Evolutionary conservation across 1,140 invertebrate genomes (phyloP).

Genomic region (Pseudomyrmex dendroicus): DNA sequence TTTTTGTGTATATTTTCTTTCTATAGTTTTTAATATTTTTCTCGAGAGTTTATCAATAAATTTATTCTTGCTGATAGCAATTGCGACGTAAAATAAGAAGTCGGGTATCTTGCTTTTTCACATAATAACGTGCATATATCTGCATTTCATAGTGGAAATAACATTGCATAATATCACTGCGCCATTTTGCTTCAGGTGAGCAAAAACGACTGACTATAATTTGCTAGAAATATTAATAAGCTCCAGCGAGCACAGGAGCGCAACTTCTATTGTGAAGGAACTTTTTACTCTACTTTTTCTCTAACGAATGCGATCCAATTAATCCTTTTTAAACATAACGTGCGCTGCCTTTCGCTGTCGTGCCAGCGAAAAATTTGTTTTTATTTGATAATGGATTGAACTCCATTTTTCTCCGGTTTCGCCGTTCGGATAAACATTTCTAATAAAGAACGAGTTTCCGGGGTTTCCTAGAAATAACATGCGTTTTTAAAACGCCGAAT

Average conservation of each 20-base stretch:
- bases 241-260: neutral
- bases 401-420: constrained; percentile 22
- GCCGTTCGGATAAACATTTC: constrained; percentile 24
- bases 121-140: neutral
- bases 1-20: neutral
- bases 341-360: neutral
- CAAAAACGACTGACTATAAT: constrained; percentile 1
- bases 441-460: constrained; percentile 49
- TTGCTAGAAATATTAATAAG: constrained; percentile 48
- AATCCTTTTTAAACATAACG: constrained; percentile 39
- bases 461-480: constrained; percentile 36
- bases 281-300: constrained; percentile 36
- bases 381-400: constrained; percentile 41
- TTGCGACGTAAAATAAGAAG: constrained; percentile 33
- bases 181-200: neutral
- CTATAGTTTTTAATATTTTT: too few relatives aligned
- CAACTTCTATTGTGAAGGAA: neutral
- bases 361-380: neutral
- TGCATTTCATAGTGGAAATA: neutral
- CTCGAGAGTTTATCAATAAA: neutral
- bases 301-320: constrained; percentile 48
- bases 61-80: neutral
- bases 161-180: neutral
- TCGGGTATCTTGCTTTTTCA: constrained; percentile 1
- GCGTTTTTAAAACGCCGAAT: constrained; percentile 54